Conservation (phyloP, 2,113 vertebrate genomes). For the Leiothrix lutea region DNA sequence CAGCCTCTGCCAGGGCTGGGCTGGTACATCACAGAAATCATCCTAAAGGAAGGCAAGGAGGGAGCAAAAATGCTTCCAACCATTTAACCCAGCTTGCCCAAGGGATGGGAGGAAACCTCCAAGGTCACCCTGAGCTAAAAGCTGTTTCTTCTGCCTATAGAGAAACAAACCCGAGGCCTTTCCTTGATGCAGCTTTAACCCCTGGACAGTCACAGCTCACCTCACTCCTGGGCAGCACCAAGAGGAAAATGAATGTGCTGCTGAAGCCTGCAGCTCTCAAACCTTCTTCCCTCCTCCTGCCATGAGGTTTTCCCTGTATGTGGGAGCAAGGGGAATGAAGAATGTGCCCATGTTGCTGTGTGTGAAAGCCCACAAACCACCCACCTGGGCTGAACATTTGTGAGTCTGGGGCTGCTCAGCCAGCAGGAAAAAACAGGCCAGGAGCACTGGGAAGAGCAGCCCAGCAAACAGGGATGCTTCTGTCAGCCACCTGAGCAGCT, state of each 20-base stretch:
- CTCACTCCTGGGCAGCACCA: neutral
- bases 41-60: neutral
- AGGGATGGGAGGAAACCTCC: neutral
- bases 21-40: rapidly evolving
- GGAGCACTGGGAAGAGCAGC: neutral
- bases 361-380: neutral
- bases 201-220: neutral
- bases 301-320: rapidly evolving
- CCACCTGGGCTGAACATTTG: neutral
- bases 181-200: neutral
- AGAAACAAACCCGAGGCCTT: neutral
- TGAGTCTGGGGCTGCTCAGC: neutral
- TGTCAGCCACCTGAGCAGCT: neutral
- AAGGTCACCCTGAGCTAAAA: rapidly evolving
- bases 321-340: neutral
- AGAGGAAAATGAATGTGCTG: neutral
- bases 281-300: neutral
- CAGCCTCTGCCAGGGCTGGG: neutral
- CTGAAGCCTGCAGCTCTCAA: neutral
- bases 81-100: neutral
- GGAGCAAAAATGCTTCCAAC: neutral
- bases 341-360: neutral
- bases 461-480: neutral
- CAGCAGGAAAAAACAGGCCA: neutral
- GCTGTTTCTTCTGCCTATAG: neutral